These are phyloP conservation scores for Orthonychiurus folsomi DNA, from an alignment of 2,888 invertebrate genomes.

Conservation along the genomic window DNA sequence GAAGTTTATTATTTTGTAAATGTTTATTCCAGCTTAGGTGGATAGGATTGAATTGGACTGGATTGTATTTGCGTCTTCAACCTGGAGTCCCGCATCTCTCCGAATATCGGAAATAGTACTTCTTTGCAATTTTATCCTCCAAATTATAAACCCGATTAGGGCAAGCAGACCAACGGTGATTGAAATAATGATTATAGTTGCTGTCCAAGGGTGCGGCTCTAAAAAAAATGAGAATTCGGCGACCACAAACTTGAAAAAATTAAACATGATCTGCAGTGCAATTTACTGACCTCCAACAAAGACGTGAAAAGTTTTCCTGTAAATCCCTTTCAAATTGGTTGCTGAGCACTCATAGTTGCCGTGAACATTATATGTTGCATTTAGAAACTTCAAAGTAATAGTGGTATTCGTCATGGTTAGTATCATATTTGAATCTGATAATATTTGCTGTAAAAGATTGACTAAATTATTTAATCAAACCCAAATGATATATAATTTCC, in stretches of 20 bases:
- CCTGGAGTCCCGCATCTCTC: no score
- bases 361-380: constrained; percentile 30
- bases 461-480: no score
- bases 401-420: constrained; percentile 12
- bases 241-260: background rate
- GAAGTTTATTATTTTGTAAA: no score
- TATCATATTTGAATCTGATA: no score
- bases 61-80: no score
- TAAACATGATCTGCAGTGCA: background rate
- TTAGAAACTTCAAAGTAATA: constrained; percentile 20
- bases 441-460: no score
- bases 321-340: constrained; percentile 27
- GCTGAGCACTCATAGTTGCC: constrained; percentile 23
- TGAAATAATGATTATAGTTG: constrained; percentile 5
- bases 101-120: constrained; percentile 17
- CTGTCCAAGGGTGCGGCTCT: constrained; percentile 12
- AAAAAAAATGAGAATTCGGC: no score
- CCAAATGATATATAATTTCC: no score
- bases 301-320: constrained; percentile 22
- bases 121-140: constrained; percentile 35
- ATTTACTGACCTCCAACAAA: constrained; percentile 24
- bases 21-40: no score
- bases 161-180: constrained; percentile 20
- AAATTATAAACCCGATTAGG: constrained; percentile 29
- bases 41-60: no score